Base-by-base conservation (phyloP, 2,888 invertebrate genomes). In the Pandemis corylana region DNA sequence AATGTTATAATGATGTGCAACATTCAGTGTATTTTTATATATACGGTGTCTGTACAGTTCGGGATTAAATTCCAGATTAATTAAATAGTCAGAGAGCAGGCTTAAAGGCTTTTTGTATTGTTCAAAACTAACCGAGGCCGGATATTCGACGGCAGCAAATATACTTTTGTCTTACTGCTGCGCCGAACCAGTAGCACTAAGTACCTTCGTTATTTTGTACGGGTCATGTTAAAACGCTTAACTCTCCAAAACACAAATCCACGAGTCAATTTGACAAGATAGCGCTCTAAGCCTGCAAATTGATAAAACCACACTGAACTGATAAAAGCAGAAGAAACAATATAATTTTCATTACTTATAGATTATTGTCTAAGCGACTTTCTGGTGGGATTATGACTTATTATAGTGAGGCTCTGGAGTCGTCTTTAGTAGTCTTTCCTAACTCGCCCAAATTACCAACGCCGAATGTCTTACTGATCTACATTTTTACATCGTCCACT, bases 1-100 rank as follows among this genome's bases (percentile, higher is more conserved):
- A 85, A 74, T 79, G 76, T 76, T 83, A 74, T 62, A 78, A 74
- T 78, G 63, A 63, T 56, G 75, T 75, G 71, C 71, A 75, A 74
- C 74, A 70, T 66, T 74, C 74, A 74, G 69, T 70, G 65, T 61
- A 53, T 68, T 66, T 69, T 12, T 46, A 65, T 64, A 46, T 69
- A 59, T 68, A 64, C 49, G 61, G 73, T 76, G 76, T 77, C 74
- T 77, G 62, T 75, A 73, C 73, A 76, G 51, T 74, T 74, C 61
- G 28, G 65, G 42, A 44, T 59, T 67, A 51, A 70, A 70, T 70
- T 74, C 65, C 51, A 66, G 65, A 62, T 44, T 28, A 44, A 20
- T n/a, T 64, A 46, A 64, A 65, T 59, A 46, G 49, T 59, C 65
- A 49, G 13, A 13, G 28, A 9, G 36, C 28, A 51, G 56, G 59